Evolutionary conservation across 1,140 invertebrate species (phyloP), one percentile per base, ranked within the genome.

Genomic region (Armadillidium nasatum): DNA sequence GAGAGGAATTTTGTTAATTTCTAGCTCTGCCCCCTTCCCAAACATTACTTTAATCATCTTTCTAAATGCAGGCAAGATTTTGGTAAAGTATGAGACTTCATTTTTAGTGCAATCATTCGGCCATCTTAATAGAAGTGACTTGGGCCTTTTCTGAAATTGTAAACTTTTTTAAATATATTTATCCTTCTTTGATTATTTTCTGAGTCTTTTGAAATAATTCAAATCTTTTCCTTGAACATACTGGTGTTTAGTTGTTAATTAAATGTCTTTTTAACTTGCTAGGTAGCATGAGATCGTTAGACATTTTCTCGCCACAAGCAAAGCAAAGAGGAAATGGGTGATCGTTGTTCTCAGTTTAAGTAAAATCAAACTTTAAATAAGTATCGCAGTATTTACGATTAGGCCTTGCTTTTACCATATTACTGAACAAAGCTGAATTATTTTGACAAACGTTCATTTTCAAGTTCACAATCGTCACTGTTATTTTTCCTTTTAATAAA

Each of bases 201-300:
- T 50, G 44, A 72, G 0, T 44, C 15, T 44, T 23, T 72, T 72
- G 44, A n/a, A n/a, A n/a, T 44, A 45, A 44, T 44, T 44, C 44
- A 45, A 11, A 44, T n/a, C n/a, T 50, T 46, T 44, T 72, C 15
- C 19, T 44, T 72, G 71, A 77, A 77, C 71, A 73, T 71, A 45
- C 44, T 10, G 33, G 72, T 69, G 66, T 75, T 75, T 69, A 60
- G 68, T 44, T 68, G 74, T 33, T 44, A 75, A 75, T 33, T 44
- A 75, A 75, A 75, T 75, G 71, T 54, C 54, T 76, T 44, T 73
- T 77, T 70, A 77, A 77, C 43, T 77, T 77, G 72, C 76, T 77
- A 44, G 76, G 76, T 50, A 73, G 50, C 71, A 77, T 77, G 15
- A n/a, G 46, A 33, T 74, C 75, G 69, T 76, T 76, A 44, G 70